A percentile compares a stretch with the other conserved stretches of the same genome.
Conservation (phyloP, 2,113 vertebrate genomes). For the Baryphthengus martii region DNA sequence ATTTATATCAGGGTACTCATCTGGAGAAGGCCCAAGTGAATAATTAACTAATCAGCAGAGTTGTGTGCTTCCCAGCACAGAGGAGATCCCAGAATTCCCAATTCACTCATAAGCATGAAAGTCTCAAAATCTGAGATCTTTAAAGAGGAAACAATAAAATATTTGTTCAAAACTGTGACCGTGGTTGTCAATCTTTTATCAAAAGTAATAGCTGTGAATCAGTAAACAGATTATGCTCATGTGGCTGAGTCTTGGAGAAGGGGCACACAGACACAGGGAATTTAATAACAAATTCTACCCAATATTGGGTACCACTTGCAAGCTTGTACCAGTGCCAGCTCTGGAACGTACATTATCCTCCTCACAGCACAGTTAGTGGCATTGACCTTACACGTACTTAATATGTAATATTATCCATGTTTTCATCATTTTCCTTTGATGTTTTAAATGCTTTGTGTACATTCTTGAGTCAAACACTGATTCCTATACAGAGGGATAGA, state of each 20-base stretch:
- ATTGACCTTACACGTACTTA: neutral
- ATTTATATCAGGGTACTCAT: neutral
- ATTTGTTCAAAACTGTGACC: neutral
- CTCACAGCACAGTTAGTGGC: neutral
- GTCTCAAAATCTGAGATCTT: neutral
- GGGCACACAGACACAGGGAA: neutral
- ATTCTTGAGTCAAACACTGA: neutral
- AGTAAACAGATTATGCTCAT: neutral
- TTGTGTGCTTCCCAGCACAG: neutral
- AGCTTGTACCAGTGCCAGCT: neutral
- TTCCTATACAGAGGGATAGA: neutral
- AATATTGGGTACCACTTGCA: neutral
- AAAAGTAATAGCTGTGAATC: neutral
- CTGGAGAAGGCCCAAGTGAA: constrained; percentile 34
- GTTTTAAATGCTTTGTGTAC: neutral
- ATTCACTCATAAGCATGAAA: neutral
- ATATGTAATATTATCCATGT: neutral
- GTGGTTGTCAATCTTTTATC: neutral
- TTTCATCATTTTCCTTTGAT: neutral
- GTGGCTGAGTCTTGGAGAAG: neutral
- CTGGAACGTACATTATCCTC: neutral
- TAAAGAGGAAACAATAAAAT: neutral
- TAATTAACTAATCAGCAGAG: constrained; percentile 39
- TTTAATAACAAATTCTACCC: neutral
- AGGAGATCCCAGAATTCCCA: neutral